Conservation (phyloP, 2,113 vertebrate genomes). For the Osmerus mordax region DNA sequence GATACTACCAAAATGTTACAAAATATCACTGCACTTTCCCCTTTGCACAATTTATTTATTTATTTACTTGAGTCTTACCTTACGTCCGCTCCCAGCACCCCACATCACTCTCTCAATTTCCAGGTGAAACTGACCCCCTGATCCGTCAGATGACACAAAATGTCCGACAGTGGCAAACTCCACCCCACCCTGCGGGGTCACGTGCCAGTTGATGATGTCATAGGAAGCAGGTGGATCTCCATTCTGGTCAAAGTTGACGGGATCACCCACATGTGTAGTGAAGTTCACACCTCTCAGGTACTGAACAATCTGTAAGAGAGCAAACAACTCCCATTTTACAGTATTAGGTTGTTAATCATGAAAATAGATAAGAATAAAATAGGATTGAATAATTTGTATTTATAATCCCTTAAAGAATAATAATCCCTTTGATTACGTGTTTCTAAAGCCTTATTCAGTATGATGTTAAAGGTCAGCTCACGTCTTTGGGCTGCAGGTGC, state of each 20-base stretch:
- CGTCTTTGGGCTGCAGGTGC: constrained; percentile 48
- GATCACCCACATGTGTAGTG: constrained; percentile 51
- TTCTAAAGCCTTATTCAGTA: not conserved
- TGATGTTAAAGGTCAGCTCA: constrained; percentile 6
- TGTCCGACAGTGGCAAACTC: constrained; percentile 55
- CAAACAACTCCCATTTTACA: not conserved
- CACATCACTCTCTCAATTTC: constrained; percentile 52
- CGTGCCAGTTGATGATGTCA: constrained; percentile 65
- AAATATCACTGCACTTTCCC: too few species aligned
- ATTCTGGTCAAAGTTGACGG: constrained; percentile 57
- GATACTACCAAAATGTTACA: too few species aligned
- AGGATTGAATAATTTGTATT: too few species aligned
- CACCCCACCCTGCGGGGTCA: constrained; percentile 31
- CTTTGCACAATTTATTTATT: too few species aligned
- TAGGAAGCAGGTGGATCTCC: constrained; percentile 56
- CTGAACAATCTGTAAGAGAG: constrained; percentile 44
- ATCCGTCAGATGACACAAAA: constrained; percentile 45
- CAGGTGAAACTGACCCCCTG: constrained; percentile 44
- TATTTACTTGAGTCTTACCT: constrained; percentile 27
- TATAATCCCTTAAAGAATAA: too few species aligned
- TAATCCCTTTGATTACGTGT: too few species aligned
- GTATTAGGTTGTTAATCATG: not conserved
- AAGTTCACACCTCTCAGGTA: constrained; percentile 56
- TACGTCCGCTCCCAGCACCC: constrained; percentile 31
- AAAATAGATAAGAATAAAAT: not conserved